Conservation (phyloP, 2,888 invertebrate genomes). For the Rhodophaea formosa region DNA sequence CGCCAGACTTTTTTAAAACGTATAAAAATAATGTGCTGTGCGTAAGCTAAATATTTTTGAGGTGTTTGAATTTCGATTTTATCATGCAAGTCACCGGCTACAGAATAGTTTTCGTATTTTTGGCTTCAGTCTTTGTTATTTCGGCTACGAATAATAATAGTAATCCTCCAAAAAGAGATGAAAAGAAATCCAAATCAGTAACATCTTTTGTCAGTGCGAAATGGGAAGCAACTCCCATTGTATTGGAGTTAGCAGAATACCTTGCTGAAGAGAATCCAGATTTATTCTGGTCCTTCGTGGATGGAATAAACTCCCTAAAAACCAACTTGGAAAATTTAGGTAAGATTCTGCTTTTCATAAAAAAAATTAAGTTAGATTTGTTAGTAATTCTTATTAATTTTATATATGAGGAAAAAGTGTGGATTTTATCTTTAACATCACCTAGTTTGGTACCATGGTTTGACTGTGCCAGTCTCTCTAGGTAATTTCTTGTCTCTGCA, state of each 20-base stretch:
- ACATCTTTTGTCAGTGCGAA: conserved; percentile 95
- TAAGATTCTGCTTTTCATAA: conserved; percentile 52
- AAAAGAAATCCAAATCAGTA: conserved; percentile 88
- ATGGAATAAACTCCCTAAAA: conserved; percentile 83
- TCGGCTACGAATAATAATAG: conserved; percentile 40
- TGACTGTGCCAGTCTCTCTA: too few species aligned
- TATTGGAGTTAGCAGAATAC: conserved; percentile 95
- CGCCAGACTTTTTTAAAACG: conserved; percentile 20
- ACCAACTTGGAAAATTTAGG: conserved; percentile 82
- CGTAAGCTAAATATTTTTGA: conserved; percentile 27
- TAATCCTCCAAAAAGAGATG: conserved; percentile 54
- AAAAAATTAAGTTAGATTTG: too few species aligned
- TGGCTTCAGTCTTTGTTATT: conserved; percentile 46
- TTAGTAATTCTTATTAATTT: too few species aligned
- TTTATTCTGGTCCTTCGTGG: conserved; percentile 91
- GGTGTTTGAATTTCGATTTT: conserved; percentile 21
- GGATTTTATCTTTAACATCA: too few species aligned
- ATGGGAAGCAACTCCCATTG: conserved; percentile 95
- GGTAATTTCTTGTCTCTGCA: too few species aligned
- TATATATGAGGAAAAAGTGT: too few species aligned
- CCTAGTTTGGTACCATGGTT: too few species aligned
- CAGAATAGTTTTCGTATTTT: conserved; percentile 49
- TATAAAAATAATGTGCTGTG: conserved; percentile 37
- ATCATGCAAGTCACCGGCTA: conserved; percentile 66
- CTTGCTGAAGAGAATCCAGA: conserved; percentile 89